Evolutionary conservation across 2,888 invertebrate genomes (phyloP).

Genomic region (Noctua comes): DNA sequence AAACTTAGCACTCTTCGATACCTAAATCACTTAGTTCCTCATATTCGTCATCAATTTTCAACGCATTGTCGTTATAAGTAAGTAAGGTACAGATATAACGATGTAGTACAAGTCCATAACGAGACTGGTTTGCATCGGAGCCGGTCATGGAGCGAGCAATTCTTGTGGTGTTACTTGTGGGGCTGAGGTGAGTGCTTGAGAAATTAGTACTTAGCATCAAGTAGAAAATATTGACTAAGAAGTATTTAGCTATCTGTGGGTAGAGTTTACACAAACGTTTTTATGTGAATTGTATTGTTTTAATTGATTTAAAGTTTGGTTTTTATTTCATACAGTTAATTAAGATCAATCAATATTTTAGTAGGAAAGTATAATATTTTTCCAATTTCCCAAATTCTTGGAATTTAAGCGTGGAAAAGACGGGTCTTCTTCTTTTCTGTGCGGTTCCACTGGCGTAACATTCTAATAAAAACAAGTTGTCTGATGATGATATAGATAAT

Average conservation of each 20-base stretch:
- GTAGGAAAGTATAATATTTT: background rate
- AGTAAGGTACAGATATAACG: constrained; percentile 21
- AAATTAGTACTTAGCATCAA: background rate
- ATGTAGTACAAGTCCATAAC: constrained; percentile 40
- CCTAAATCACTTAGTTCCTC: constrained; percentile 40
- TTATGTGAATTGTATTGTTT: background rate
- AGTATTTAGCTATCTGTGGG: background rate
- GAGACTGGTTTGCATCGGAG: constrained; percentile 41
- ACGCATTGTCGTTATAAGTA: constrained; percentile 52
- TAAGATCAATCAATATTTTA: background rate
- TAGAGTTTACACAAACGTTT: background rate
- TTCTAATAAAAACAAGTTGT: background rate
- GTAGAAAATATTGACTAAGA: background rate
- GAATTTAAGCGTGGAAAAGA: background rate
- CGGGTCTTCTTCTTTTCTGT: background rate
- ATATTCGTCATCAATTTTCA: constrained; percentile 54
- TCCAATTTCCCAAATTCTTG: background rate
- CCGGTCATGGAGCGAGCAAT: constrained; percentile 53
- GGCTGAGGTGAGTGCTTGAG: constrained; percentile 53
- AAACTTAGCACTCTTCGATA: background rate
- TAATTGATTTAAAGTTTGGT: background rate
- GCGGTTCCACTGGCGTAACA: background rate
- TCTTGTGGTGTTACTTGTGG: constrained; percentile 29
- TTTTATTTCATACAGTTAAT: background rate
- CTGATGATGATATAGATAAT: background rate